Evolutionary conservation across 2,888 invertebrate genomes (phyloP), one percentile per base, ranked within the genome.

Genomic region (Mamestra brassicae): DNA sequence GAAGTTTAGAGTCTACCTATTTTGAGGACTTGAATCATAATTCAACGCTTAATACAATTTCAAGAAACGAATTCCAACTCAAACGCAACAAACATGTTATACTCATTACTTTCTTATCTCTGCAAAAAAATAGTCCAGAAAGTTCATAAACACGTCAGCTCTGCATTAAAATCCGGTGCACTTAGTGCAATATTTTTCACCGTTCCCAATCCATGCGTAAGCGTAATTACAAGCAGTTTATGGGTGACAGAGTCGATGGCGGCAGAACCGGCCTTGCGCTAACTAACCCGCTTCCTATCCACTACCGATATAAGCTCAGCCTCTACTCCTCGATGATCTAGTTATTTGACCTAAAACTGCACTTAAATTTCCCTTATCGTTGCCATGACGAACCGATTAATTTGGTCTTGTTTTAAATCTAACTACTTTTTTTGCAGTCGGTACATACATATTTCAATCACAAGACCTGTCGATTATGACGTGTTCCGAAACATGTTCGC

Each of bases 181-280:
- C 70, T 84, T 42, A 74, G 60, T 67, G 54, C 57, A 81, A 87
- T 89, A 87, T 90, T 90, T 90, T 87, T 88, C 83, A 78, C 78
- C 71, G 89, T 81, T 78, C 89, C 75, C 86, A 89, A 91, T 92
- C 83, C 89, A 90, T 91, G 84, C 79, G 74, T 81, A 81, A 85
- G 80, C 74, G 85, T 87, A 89, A 86, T 90, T 85, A 84, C 74
- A 71, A 54, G 57, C 65, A 88, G 81, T 90, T 90, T 89, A 89
- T 87, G 85, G 81, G 74, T 84, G 87, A 85, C 84, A 85, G 52
- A 79, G 76, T 58, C 74, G 80, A 79, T 68, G 77, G 60, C 72
- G 80, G 78, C 85, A 80, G 85, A 90, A 89, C 90, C 87, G 85
- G 88, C 86, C 85, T 78, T 69, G 65, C 52, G 67, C 74, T 80